phyloP scores from a whole-genome alignment of 1,140 invertebrate species.

The Drosophila orena region DNA sequence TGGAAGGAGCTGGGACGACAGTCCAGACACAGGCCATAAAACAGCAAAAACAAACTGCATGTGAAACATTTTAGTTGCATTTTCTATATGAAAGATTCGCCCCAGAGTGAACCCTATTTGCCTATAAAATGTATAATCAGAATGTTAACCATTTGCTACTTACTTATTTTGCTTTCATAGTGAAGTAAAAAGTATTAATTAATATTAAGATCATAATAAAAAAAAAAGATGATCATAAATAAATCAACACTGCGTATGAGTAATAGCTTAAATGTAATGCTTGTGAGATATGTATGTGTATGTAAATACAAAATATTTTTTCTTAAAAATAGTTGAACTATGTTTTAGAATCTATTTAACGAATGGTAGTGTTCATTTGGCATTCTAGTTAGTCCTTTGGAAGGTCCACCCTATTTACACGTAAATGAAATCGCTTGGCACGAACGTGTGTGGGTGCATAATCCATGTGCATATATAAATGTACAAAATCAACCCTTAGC shows the following conservation, averaged over 20 bases:
- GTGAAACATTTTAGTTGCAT: constrained; percentile 80
- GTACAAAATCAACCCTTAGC: constrained; percentile 56
- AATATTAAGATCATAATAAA: too few relatives aligned
- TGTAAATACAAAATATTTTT: too few relatives aligned
- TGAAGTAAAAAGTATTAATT: too few relatives aligned
- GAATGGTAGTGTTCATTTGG: not conserved
- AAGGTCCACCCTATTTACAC: constrained; percentile 25
- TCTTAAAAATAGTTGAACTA: too few relatives aligned
- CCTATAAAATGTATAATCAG: not conserved
- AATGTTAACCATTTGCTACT: too few relatives aligned
- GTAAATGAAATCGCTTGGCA: constrained; percentile 18
- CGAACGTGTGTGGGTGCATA: constrained; percentile 41
- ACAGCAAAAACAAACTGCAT: constrained; percentile 74
- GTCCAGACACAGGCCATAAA: constrained; percentile 68
- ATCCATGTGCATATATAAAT: constrained; percentile 54
- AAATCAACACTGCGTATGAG: too few relatives aligned
- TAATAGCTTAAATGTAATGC: too few relatives aligned
- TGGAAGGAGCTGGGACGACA: constrained; percentile 3
- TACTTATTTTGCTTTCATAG: too few relatives aligned
- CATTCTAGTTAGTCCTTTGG: constrained; percentile 1
- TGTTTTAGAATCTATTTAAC: too few relatives aligned
- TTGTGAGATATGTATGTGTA: too few relatives aligned
- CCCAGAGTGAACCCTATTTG: not conserved
- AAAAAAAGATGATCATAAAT: too few relatives aligned
- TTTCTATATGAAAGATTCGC: constrained; percentile 67